Conservation (phyloP, 1,140 invertebrate genomes). For the Apocrypta bakeri region DNA sequence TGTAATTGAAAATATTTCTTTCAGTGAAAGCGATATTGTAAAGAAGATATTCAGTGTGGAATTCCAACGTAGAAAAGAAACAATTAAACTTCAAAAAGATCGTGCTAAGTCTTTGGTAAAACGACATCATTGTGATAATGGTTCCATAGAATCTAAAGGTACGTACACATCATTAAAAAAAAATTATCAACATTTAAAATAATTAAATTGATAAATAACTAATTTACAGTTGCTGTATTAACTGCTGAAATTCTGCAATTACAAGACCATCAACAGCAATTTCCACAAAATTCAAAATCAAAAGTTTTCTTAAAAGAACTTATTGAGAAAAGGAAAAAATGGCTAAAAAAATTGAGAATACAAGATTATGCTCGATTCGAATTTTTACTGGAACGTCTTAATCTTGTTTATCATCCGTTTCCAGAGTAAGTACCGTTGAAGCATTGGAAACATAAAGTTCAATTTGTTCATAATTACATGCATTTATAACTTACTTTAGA, state of each 20-base stretch:
- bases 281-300: slow-evolving; percentile 73
- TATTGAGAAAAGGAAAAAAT: slow-evolving; percentile 85
- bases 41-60: slow-evolving; percentile 77
- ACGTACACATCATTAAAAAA: slow-evolving; percentile 54
- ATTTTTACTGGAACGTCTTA: slow-evolving; percentile 88
- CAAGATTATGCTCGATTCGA: slow-evolving; percentile 90
- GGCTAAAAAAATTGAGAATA: slow-evolving; percentile 79
- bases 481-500: slow-evolving; percentile 44
- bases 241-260: slow-evolving; percentile 69
- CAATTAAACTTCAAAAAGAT: slow-evolving; percentile 64
- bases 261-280: slow-evolving; percentile 73
- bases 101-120: slow-evolving; percentile 74
- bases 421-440: slow-evolving; percentile 74
- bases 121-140: slow-evolving; percentile 75
- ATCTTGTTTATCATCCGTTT: slow-evolving; percentile 83
- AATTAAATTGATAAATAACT: slow-evolving; percentile 25
- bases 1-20: neutral
- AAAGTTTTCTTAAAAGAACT: slow-evolving; percentile 80
- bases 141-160: slow-evolving; percentile 77
- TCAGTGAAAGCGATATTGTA: slow-evolving; percentile 76
- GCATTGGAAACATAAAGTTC: neutral
- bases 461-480: neutral
- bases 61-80: slow-evolving; percentile 71
- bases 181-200: neutral
- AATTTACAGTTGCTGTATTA: slow-evolving; percentile 32